A percentile compares a stretch with the other conserved stretches of the same genome.
Evolutionary conservation across 1,140 invertebrate species (phyloP).

Genomic region (Scaptomyza montana): DNA sequence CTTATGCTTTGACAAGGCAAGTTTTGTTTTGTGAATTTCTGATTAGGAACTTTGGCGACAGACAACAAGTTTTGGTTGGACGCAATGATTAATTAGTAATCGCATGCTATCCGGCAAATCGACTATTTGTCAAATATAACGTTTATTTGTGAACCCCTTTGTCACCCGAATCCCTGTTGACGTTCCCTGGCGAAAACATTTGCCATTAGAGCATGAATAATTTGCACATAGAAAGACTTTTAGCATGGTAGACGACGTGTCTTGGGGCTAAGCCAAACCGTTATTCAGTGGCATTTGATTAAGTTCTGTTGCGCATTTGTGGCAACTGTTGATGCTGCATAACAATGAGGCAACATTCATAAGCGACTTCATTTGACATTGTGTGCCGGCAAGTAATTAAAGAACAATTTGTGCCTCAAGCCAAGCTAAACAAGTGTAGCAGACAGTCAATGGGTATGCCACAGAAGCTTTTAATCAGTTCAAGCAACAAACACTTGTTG

Average conservation of each 20-base stretch:
- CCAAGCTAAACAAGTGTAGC: constrained; percentile 32
- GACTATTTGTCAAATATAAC: constrained; percentile 48
- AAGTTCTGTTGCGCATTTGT: constrained; percentile 56
- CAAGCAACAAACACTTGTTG: constrained; percentile 68
- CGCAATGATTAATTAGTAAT: constrained; percentile 68
- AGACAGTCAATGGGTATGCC: no score
- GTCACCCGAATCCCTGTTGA: not conserved
- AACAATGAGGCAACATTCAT: constrained; percentile 72
- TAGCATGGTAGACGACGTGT: not conserved
- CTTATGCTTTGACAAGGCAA: not conserved
- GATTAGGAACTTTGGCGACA: constrained; percentile 63
- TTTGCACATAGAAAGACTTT: constrained; percentile 21
- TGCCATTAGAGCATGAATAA: constrained; percentile 45
- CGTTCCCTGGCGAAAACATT: not conserved
- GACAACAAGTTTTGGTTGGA: constrained; percentile 36
- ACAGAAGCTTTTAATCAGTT: constrained; percentile 66
- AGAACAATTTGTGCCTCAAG: constrained; percentile 71
- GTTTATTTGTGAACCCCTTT: constrained; percentile 21
- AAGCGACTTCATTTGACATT: constrained; percentile 68
- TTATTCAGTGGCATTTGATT: constrained; percentile 60
- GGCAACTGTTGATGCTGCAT: constrained; percentile 73
- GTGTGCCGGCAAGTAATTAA: constrained; percentile 73
- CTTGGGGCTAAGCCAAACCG: not conserved
- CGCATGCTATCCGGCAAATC: constrained; percentile 21
- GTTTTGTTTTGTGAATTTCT: constrained; percentile 52